These are phyloP conservation scores for Calameuta filiformis DNA, from an alignment of 2,888 invertebrate genomes.

Conservation along the genomic window DNA sequence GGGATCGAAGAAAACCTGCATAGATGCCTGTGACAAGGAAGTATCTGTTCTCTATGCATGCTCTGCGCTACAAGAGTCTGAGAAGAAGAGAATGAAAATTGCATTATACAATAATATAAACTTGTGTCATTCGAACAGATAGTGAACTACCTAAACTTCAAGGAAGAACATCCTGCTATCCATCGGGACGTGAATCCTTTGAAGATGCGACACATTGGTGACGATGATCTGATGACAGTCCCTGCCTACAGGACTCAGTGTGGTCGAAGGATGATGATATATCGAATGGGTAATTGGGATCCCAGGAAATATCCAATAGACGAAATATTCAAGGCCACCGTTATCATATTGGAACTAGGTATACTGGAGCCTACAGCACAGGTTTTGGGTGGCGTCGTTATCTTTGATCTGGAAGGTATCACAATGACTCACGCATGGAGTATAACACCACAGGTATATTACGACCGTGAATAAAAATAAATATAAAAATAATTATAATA, in stretches of 20 bases:
- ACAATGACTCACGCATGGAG: constrained; percentile 79
- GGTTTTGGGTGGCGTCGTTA: constrained; percentile 80
- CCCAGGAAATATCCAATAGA: constrained; percentile 74
- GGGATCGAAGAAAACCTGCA: no score
- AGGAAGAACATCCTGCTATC: constrained; percentile 76
- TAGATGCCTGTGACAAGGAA: no score
- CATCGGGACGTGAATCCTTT: constrained; percentile 76
- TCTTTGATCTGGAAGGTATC: constrained; percentile 81
- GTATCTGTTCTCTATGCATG: no score
- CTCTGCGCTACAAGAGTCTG: not conserved
- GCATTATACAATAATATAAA: not conserved
- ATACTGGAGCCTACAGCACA: constrained; percentile 80
- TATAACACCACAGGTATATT: constrained; percentile 72
- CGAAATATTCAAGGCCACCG: constrained; percentile 79
- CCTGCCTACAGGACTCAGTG: constrained; percentile 82
- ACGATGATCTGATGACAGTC: constrained; percentile 76
- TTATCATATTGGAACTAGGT: constrained; percentile 78
- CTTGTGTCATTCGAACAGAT: constrained; percentile 68
- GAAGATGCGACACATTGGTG: constrained; percentile 74
- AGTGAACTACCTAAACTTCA: constrained; percentile 81
- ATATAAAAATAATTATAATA: not conserved
- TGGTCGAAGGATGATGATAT: constrained; percentile 78
- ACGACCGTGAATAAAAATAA: not conserved
- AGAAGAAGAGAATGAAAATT: not conserved
- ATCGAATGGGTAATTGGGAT: constrained; percentile 82